Evolutionary conservation across 2,797 vertebrate genomes (phyloP), one percentile per base, ranked within the genome.

Genomic region (Pelodytes ibericus): DNA sequence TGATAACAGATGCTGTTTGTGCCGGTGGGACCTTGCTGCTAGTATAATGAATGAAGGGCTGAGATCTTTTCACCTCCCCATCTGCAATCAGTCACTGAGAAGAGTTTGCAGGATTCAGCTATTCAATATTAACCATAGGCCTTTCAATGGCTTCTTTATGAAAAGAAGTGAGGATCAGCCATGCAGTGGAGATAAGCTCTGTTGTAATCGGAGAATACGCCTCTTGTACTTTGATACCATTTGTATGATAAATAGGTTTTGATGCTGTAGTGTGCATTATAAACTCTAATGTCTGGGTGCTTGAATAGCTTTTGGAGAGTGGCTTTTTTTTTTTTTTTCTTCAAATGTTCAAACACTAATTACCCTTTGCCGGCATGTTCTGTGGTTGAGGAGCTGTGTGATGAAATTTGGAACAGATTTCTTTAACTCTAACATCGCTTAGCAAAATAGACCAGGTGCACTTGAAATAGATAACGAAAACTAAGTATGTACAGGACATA

Each of bases 211-310:
- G 22, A 79, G 77, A 79, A 73, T 79, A 74, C 20, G 71, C 77
- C 71, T 73, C 77, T 79, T 79, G 77, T 79, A 73, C 64, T 79
- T 74, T 79, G 76, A 78, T 78, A 79, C 69, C 70, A 79, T 79
- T 79, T 69, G 64, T 79, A 74, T 79, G 77, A 79, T 69, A 74
- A 79, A 79, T 69, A 74, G 71, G 47, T 69, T 79, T 63, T 68
- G 58, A 74, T 63, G 71, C 22, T 57, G 64, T 44, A 58, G 58
- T 63, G 77, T 64, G 77, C 57, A 44, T 67, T 72, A 69, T 62
- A 62, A 73, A 73, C 62, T 58, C 15, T 75, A 63, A 69, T 69
- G 44, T 70, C 74, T 29, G 53, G 75, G 18, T 66, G 39, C 29
- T 72, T 73, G 20, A 69, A 68, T 58, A 73, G 70, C 26, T 24